Evolutionary conservation across 2,113 vertebrate species (phyloP).

Genomic region (Ophiodon elongatus): DNA sequence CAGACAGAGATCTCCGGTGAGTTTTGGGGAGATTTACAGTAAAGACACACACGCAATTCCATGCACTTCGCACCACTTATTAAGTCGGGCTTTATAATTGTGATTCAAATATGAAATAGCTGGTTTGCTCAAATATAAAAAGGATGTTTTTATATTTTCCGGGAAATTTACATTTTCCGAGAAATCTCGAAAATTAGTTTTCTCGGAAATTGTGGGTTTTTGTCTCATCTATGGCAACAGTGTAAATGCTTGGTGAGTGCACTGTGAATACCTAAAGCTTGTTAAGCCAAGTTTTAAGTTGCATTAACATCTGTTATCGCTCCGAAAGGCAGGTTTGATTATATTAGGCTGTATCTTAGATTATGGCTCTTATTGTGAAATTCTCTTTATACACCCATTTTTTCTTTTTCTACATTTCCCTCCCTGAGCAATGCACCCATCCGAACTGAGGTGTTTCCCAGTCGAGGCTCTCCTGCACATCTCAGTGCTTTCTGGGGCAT

Average conservation of each 20-base stretch:
- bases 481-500: conserved; percentile 33
- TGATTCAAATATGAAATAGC: background rate
- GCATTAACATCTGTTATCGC: conserved; percentile 18
- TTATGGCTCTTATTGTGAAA: background rate
- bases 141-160: no score
- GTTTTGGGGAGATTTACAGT: conserved; percentile 8
- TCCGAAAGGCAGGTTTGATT: background rate
- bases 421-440: conserved; percentile 7
- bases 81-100: background rate
- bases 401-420: background rate
- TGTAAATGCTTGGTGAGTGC: background rate
- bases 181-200: no score
- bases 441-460: conserved; percentile 26
- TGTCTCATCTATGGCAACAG: background rate
- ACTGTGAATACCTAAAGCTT: conserved; percentile 1
- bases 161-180: no score
- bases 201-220: background rate
- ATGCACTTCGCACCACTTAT: conserved; percentile 1
- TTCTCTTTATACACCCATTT: background rate
- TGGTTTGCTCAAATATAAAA: background rate
- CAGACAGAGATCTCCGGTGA: conserved; percentile 95
- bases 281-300: conserved; percentile 5
- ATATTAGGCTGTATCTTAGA: background rate
- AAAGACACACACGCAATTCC: background rate
- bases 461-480: conserved; percentile 13